A percentile compares a stretch with the other conserved stretches of the same genome.
Conservation (phyloP, 2,113 vertebrate species). For the Saccopteryx leptura region DNA sequence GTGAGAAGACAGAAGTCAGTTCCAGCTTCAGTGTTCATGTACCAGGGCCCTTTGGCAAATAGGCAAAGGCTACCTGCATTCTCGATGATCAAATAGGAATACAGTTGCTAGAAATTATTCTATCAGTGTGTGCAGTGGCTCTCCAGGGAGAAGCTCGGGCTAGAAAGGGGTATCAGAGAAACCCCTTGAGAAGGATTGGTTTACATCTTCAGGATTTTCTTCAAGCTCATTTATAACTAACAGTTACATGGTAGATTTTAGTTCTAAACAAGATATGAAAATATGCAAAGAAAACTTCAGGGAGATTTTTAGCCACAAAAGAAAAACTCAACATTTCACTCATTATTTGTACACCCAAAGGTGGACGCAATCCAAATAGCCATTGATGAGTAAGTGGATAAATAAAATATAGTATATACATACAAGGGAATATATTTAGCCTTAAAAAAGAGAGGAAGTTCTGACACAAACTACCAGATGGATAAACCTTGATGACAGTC, state of each 20-base stretch:
- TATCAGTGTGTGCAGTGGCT: not conserved
- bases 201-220: not conserved
- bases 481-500: not conserved
- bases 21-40: not conserved
- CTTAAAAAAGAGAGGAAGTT: not conserved
- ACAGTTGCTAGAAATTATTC: not conserved
- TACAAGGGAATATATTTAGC: not conserved
- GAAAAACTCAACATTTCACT: not conserved
- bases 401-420: not conserved
- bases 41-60: conserved; percentile 1
- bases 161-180: not conserved
- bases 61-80: not conserved
- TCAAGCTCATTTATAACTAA: not conserved
- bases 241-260: not conserved
- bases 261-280: not conserved
- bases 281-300: not conserved
- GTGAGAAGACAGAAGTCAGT: not conserved
- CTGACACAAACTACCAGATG: not conserved
- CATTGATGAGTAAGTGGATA: not conserved
- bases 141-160: not conserved
- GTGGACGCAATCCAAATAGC: not conserved
- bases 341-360: not conserved
- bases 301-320: not conserved
- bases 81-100: not conserved
- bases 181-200: not conserved